These are phyloP conservation scores for Amaurobius ferox DNA, from an alignment of 2,888 invertebrate species.

Conservation along the genomic window DNA sequence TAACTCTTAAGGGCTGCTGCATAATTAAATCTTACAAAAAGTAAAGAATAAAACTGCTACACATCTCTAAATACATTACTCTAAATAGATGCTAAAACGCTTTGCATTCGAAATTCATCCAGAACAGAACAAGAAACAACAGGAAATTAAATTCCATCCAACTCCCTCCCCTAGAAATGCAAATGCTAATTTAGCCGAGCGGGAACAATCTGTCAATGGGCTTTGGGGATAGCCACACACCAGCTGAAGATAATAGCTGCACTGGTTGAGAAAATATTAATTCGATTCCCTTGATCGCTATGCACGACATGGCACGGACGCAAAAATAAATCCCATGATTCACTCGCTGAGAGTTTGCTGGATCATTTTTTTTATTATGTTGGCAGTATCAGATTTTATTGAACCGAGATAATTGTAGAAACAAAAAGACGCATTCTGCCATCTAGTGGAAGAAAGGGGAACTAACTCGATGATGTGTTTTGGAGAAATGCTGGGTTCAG, in stretches of 20 bases:
- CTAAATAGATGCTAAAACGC: no score
- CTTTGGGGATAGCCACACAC: background rate
- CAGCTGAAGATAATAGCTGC: constrained; percentile 57
- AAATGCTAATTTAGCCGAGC: constrained; percentile 39
- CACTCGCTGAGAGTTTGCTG: constrained; percentile 1
- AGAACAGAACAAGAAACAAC: no score
- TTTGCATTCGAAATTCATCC: no score
- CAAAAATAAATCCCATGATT: constrained; percentile 45
- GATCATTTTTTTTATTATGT: background rate
- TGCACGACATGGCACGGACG: constrained; percentile 28
- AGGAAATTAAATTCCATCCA: background rate
- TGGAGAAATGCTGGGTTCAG: no score
- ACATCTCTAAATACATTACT: no score
- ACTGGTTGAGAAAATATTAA: constrained; percentile 60
- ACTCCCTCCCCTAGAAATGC: background rate
- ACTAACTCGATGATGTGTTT: no score
- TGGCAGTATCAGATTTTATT: background rate
- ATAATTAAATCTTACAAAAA: no score
- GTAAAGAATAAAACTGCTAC: no score
- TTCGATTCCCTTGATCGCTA: constrained; percentile 44
- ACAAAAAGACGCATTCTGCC: background rate
- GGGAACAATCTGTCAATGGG: constrained; percentile 51
- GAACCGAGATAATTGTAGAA: background rate
- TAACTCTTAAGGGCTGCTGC: no score
- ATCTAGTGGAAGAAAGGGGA: no score